Conservation (phyloP, 92 coral and sea anemone genomes). For the Pocillopora meandrina region DNA sequence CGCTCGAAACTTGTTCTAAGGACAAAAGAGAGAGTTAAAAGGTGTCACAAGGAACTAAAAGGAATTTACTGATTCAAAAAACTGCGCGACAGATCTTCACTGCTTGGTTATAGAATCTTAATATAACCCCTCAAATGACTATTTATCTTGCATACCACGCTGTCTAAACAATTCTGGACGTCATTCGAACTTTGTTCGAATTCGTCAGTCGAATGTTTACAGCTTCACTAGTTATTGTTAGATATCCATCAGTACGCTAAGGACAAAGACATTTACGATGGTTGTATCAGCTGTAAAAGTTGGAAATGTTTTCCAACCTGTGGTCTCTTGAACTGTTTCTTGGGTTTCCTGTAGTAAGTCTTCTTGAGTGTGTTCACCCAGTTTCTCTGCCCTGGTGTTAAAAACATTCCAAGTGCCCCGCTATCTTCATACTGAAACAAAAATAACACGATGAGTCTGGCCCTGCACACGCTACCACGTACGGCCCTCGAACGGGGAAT, state of each 20-base stretch:
- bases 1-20: slow-evolving; percentile 82
- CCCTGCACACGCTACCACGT: neutral
- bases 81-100: too few relatives aligned
- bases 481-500: neutral
- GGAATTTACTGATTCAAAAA: too few relatives aligned
- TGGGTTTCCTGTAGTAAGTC: slow-evolving; percentile 91
- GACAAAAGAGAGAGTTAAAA: neutral
- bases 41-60: neutral
- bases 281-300: neutral
- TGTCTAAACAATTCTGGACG: too few relatives aligned
- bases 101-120: too few relatives aligned
- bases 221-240: too few relatives aligned
- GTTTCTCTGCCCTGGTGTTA: slow-evolving; percentile 93
- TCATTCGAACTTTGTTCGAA: too few relatives aligned
- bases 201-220: too few relatives aligned
- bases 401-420: slow-evolving; percentile 92
- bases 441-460: neutral
- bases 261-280: too few relatives aligned
- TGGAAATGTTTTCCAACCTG: slow-evolving; percentile 50
- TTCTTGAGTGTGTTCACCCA: slow-evolving; percentile 97
- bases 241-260: too few relatives aligned
- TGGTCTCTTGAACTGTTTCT: slow-evolving; percentile 92
- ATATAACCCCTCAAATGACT: too few relatives aligned
- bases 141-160: too few relatives aligned
- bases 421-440: slow-evolving; percentile 88